Evolutionary conservation across 1,140 invertebrate species (phyloP).

Genomic region (Dufourea novaeangliae): DNA sequence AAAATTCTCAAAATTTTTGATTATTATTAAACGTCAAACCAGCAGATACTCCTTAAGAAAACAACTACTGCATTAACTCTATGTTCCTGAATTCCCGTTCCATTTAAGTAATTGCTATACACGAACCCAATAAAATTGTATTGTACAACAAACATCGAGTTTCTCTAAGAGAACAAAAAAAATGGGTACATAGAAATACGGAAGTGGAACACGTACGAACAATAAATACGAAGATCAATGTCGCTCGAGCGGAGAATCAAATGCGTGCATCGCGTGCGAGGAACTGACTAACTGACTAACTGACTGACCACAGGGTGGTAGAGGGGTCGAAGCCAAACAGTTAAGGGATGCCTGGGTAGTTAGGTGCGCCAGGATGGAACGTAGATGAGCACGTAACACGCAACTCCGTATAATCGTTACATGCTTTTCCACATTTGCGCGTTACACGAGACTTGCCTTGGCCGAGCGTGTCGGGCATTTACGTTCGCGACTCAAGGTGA

Average conservation of each 20-base stretch:
- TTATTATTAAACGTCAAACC: no score
- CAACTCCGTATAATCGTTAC: slow-evolving; percentile 63
- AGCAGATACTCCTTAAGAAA: no score
- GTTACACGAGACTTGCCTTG: not conserved
- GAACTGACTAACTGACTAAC: slow-evolving; percentile 72
- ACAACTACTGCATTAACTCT: no score
- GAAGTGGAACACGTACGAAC: not conserved
- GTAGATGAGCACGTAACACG: slow-evolving; percentile 61
- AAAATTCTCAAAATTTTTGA: no score
- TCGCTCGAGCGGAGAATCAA: slow-evolving; percentile 60
- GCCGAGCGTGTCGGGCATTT: slow-evolving; percentile 15
- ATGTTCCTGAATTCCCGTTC: no score
- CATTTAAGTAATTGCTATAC: no score
- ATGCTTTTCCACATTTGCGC: slow-evolving; percentile 37
- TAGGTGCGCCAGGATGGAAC: slow-evolving; percentile 55
- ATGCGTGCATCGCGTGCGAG: slow-evolving; percentile 71
- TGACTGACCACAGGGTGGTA: slow-evolving; percentile 58
- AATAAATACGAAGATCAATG: slow-evolving; percentile 32
- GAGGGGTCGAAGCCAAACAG: slow-evolving; percentile 52
- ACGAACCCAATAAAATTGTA: no score
- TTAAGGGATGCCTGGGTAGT: slow-evolving; percentile 61
- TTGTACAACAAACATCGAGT: no score
- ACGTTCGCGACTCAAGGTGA: slow-evolving; percentile 46
- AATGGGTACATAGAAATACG: not conserved
- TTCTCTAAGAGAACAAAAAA: not conserved